Conservation (phyloP, 2,797 vertebrate genomes). For the Enteromius unitaeniatus region DNA sequence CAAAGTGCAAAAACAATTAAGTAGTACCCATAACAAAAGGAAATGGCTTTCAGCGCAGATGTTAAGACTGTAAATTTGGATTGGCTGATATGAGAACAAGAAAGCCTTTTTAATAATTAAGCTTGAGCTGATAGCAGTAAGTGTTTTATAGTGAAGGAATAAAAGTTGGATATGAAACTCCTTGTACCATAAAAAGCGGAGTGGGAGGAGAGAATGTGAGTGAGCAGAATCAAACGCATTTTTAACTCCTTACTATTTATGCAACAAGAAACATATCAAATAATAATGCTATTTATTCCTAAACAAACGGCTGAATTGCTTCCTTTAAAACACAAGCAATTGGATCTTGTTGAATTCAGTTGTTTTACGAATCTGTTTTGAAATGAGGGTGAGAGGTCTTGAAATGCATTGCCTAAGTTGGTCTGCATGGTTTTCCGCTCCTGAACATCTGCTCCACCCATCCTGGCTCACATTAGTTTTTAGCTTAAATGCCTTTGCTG, state of each 20-base stretch:
- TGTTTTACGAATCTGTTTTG: neutral
- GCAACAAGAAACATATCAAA: neutral
- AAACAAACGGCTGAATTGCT: neutral
- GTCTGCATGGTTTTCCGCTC: neutral
- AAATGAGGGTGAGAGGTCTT: neutral
- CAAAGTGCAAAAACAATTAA: constrained; percentile 16
- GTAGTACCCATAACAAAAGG: constrained; percentile 6
- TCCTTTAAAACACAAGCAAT: neutral
- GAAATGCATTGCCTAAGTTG: neutral
- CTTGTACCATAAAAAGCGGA: neutral
- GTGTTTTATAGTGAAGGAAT: constrained; percentile 6
- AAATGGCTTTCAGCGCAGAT: neutral
- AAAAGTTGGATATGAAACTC: neutral
- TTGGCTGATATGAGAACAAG: constrained; percentile 26
- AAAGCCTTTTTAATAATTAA: constrained; percentile 17
- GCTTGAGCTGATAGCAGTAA: neutral
- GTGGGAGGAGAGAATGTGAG: neutral
- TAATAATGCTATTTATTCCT: neutral
- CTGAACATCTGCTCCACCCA: neutral
- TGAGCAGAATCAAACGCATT: neutral
- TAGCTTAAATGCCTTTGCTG: neutral
- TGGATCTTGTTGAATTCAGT: neutral
- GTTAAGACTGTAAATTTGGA: neutral
- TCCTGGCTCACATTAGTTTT: neutral
- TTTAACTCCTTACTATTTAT: neutral